Evolutionary conservation across 2,888 invertebrate genomes (phyloP).

Genomic region (Perdita meconis): DNA sequence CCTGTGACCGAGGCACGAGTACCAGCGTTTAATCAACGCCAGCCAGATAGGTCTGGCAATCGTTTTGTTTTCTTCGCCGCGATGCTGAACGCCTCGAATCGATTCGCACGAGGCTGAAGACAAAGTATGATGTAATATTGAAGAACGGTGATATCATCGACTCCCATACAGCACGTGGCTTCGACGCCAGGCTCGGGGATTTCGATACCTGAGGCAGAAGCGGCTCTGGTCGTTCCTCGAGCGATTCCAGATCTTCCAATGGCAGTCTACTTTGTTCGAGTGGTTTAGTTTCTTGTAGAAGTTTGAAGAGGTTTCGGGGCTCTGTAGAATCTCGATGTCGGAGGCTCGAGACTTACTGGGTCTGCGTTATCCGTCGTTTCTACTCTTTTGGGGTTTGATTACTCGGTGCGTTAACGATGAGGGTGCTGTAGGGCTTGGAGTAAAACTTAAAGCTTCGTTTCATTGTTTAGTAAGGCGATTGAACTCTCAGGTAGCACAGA

Average conservation of each 20-base stretch:
- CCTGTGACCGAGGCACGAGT: neutral
- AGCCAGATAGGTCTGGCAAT: neutral
- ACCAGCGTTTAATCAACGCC: neutral
- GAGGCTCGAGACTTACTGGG: too few species aligned
- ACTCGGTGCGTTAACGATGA: too few species aligned
- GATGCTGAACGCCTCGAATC: constrained; percentile 3
- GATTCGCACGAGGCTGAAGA: neutral
- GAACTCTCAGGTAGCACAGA: too few species aligned
- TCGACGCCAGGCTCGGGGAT: neutral
- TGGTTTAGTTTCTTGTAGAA: too few species aligned
- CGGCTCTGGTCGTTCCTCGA: neutral
- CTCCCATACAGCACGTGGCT: neutral
- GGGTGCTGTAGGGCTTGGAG: too few species aligned
- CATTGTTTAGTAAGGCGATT: too few species aligned
- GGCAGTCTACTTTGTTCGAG: too few species aligned
- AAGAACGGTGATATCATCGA: constrained; percentile 32
- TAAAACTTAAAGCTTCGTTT: too few species aligned
- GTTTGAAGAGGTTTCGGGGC: too few species aligned
- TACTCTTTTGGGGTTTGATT: too few species aligned
- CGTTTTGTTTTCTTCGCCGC: neutral
- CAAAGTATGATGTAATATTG: constrained; percentile 26
- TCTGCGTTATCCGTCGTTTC: too few species aligned
- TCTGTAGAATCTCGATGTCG: too few species aligned
- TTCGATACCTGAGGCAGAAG: neutral
- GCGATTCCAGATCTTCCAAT: neutral